These are phyloP conservation scores for Mormyrus proboscirostris DNA, from an alignment of 2,797 vertebrate species.

Conservation along the genomic window DNA sequence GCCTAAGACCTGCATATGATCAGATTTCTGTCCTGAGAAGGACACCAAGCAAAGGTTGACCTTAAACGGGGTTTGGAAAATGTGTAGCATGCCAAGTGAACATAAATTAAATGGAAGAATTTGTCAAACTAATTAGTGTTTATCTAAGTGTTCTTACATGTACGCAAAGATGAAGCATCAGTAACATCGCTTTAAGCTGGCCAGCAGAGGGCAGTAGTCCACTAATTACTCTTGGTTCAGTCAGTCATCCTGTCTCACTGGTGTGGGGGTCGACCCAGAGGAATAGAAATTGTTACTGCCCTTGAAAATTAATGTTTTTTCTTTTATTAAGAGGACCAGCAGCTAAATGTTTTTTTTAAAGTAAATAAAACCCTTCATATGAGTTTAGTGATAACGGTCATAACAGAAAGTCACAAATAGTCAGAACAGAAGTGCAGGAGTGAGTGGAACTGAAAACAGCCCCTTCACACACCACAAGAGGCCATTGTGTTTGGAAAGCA, in stretches of 20 bases:
- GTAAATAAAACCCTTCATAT: background rate
- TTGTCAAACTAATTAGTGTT: conserved; percentile 1
- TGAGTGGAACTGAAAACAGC: background rate
- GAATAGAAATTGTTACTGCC: background rate
- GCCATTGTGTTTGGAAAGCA: background rate
- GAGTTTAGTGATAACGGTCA: background rate
- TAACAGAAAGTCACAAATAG: background rate
- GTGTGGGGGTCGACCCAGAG: background rate
- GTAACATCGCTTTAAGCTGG: background rate
- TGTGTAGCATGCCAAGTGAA: background rate
- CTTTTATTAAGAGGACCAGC: background rate
- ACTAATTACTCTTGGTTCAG: background rate
- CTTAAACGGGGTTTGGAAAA: background rate
- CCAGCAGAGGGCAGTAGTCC: conserved; percentile 15
- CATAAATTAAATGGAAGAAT: background rate
- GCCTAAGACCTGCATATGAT: background rate
- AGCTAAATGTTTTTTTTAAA: background rate
- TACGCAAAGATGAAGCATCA: background rate
- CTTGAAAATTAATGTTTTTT: background rate
- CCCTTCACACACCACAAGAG: background rate
- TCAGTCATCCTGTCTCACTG: background rate
- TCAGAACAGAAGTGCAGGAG: background rate
- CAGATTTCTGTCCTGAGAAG: background rate
- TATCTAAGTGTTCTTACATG: background rate
- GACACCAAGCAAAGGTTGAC: background rate